These are phyloP conservation scores for Pedicia rivosa DNA, from an alignment of 2,888 invertebrate species.

Conservation along the genomic window DNA sequence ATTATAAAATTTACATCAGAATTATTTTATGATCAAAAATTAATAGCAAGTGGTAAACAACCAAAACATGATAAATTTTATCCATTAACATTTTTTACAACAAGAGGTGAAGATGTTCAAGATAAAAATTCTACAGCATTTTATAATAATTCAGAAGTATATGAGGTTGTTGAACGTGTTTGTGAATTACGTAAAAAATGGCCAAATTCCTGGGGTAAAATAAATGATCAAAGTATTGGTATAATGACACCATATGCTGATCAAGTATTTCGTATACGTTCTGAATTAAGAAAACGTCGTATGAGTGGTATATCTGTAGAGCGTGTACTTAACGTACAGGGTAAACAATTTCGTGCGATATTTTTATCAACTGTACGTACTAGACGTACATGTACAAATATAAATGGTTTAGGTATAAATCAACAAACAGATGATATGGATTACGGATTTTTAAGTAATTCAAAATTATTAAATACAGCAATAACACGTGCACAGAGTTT, in stretches of 20 bases:
- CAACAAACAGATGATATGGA: slow-evolving; percentile 41
- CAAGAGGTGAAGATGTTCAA: slow-evolving; percentile 63
- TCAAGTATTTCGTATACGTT: slow-evolving; percentile 58
- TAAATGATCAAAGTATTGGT: slow-evolving; percentile 61
- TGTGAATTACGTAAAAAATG: slow-evolving; percentile 52
- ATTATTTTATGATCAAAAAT: slow-evolving; percentile 61
- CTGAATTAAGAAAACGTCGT: slow-evolving; percentile 54
- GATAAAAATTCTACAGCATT: slow-evolving; percentile 64
- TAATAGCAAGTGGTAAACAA: slow-evolving; percentile 56
- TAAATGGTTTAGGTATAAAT: slow-evolving; percentile 16
- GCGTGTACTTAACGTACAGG: slow-evolving; percentile 69
- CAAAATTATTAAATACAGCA: slow-evolving; percentile 66
- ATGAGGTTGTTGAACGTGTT: slow-evolving; percentile 62
- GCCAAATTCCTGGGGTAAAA: slow-evolving; percentile 60
- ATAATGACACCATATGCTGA: slow-evolving; percentile 76
- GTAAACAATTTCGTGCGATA: slow-evolving; percentile 71
- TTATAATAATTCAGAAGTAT: slow-evolving; percentile 67
- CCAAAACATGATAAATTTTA: slow-evolving; percentile 51
- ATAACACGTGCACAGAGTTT: slow-evolving; percentile 67
- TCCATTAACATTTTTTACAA: slow-evolving; percentile 66
- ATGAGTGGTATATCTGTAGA: slow-evolving; percentile 66
- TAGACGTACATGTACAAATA: slow-evolving; percentile 46
- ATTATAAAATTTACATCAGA: slow-evolving; percentile 70
- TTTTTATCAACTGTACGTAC: slow-evolving; percentile 62
- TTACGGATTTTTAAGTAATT: slow-evolving; percentile 69